Evolutionary conservation across 2,113 vertebrate genomes (phyloP).

Genomic region (Drymodes brunneopygia): DNA sequence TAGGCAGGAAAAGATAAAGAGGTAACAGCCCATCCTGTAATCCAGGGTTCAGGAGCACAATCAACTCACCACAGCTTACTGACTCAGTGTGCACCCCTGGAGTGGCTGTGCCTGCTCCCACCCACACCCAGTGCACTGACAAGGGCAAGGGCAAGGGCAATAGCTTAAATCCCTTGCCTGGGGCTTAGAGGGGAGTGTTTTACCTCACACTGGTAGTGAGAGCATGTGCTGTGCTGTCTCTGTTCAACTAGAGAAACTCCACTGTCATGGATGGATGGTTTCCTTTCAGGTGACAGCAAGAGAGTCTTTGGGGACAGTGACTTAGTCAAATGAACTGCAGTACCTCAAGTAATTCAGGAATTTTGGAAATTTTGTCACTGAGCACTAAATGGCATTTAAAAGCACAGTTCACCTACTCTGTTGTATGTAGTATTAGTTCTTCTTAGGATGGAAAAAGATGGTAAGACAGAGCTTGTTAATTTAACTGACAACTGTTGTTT

Average conservation of each 20-base stretch:
- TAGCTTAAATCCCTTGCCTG: neutral
- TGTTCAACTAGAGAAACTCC: neutral
- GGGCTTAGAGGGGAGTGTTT: neutral
- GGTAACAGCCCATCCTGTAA: neutral
- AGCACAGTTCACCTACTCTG: neutral
- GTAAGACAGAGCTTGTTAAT: neutral
- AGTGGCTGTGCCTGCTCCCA: neutral
- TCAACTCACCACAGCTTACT: neutral
- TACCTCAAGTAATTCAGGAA: neutral
- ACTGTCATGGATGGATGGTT: too few species aligned
- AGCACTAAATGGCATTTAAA: neutral
- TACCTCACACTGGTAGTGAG: neutral
- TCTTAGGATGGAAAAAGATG: neutral
- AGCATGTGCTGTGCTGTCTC: neutral
- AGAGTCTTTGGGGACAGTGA: neutral
- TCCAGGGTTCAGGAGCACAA: neutral
- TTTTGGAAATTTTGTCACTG: neutral
- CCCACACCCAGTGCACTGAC: neutral
- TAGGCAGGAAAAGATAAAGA: neutral
- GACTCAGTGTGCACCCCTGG: neutral
- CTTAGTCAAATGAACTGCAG: neutral
- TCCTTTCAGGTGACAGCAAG: neutral
- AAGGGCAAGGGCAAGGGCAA: neutral
- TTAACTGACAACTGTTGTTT: neutral
- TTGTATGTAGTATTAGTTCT: neutral